phyloP scores from a whole-genome alignment of 2,888 invertebrate genomes.

The Heterodera filipjevi region DNA sequence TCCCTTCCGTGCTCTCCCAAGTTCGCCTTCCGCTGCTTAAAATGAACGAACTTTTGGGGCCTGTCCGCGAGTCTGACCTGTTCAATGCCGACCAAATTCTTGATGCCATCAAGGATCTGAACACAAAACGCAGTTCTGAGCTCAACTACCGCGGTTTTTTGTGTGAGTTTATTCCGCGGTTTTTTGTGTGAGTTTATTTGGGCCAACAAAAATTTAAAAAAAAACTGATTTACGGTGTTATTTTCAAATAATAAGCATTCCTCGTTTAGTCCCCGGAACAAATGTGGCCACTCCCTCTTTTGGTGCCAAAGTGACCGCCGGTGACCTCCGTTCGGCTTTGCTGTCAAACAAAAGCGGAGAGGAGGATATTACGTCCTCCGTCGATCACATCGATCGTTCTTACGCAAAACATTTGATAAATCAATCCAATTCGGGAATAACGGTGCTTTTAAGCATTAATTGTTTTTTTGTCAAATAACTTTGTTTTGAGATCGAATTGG shows the following conservation, averaged over 20 bases:
- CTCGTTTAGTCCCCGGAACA: slow-evolving; percentile 78
- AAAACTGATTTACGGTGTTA: too few relatives aligned
- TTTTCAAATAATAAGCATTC: too few relatives aligned
- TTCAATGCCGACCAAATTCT: slow-evolving; percentile 86
- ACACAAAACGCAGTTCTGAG: slow-evolving; percentile 78
- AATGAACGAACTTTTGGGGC: slow-evolving; percentile 82
- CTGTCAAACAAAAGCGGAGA: slow-evolving; percentile 77
- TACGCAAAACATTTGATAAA: slow-evolving; percentile 85
- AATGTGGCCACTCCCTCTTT: slow-evolving; percentile 84
- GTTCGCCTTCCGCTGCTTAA: slow-evolving; percentile 84
- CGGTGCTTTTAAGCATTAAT: neutral
- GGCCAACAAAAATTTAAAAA: slow-evolving; percentile 16
- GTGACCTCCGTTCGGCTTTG: slow-evolving; percentile 85
- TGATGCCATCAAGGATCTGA: slow-evolving; percentile 89
- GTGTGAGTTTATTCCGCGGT: slow-evolving; percentile 71
- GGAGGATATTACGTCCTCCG: slow-evolving; percentile 67
- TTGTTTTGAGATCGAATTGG: slow-evolving; percentile 39
- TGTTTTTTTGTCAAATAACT: too few relatives aligned
- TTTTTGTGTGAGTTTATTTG: slow-evolving; percentile 49
- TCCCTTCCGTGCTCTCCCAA: slow-evolving; percentile 53
- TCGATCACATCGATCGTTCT: slow-evolving; percentile 83
- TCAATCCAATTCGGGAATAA: slow-evolving; percentile 72
- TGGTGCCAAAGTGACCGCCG: slow-evolving; percentile 83
- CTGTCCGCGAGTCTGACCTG: slow-evolving; percentile 84
- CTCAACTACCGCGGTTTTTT: slow-evolving; percentile 77